These are phyloP conservation scores for Leptarthrus brevirostris DNA, from an alignment of 2,888 invertebrate genomes.

Conservation along the genomic window DNA sequence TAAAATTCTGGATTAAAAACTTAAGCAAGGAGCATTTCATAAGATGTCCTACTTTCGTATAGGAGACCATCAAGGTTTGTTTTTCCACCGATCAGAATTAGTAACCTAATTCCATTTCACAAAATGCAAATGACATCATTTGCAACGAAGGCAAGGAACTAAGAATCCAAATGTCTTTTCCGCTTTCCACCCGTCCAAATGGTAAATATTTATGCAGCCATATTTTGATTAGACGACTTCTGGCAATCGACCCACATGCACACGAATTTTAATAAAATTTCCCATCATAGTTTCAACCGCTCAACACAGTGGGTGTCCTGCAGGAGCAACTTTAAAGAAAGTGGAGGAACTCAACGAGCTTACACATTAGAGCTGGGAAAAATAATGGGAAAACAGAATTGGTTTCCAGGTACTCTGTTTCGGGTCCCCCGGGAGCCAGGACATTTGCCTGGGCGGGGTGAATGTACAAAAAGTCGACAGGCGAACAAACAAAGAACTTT, in stretches of 20 bases:
- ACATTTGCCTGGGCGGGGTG: neutral
- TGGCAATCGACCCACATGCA: constrained; percentile 17
- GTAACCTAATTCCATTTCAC: too few species aligned
- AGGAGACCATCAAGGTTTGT: too few species aligned
- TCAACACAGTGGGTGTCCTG: neutral
- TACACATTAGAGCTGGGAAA: constrained; percentile 28
- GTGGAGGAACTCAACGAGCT: constrained; percentile 18
- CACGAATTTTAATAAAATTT: constrained; percentile 29
- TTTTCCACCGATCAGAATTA: too few species aligned
- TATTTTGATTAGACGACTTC: constrained; percentile 23
- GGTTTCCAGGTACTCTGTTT: constrained; percentile 38
- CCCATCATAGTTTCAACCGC: constrained; percentile 23
- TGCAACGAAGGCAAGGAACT: too few species aligned
- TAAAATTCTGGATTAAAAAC: too few species aligned
- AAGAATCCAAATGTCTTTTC: too few species aligned
- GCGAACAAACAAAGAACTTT: constrained; percentile 42
- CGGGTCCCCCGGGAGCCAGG: neutral
- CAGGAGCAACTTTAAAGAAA: neutral
- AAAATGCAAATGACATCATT: too few species aligned
- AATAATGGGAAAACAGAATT: constrained; percentile 40
- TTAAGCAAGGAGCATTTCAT: too few species aligned
- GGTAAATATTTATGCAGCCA: constrained; percentile 33
- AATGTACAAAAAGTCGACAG: constrained; percentile 24
- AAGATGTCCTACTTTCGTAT: too few species aligned
- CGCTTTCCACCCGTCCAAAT: too few species aligned